Percentiles rank a stretch among this genome's conserved stretches.
Conservation (phyloP, 2,113 vertebrate genomes). For the zebrafish (Danio rerio) region GRCz12tu NC_133187.1:38929001-38929500, state of each 20-base stretch:
- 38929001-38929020: constrained; percentile 54
- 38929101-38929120: constrained; percentile 44
- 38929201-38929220: background rate
- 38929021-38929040: constrained; percentile 51
- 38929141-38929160: constrained; percentile 23
- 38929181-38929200: background rate
- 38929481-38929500: background rate
- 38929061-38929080: constrained; percentile 46
- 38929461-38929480: background rate
- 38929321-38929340: background rate
- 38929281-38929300: background rate
- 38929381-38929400: background rate
- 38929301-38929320: background rate
- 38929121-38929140: constrained; percentile 12
- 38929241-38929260: background rate
- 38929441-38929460: background rate
- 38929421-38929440: background rate
- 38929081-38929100: constrained; percentile 51
- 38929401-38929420: background rate
- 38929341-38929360: background rate
- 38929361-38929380: background rate
- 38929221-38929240: background rate
- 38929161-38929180: background rate
- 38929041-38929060: constrained; percentile 24
- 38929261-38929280: background rate